Conservation (phyloP, 2,888 invertebrate genomes). For the Polia nebulosa region DNA sequence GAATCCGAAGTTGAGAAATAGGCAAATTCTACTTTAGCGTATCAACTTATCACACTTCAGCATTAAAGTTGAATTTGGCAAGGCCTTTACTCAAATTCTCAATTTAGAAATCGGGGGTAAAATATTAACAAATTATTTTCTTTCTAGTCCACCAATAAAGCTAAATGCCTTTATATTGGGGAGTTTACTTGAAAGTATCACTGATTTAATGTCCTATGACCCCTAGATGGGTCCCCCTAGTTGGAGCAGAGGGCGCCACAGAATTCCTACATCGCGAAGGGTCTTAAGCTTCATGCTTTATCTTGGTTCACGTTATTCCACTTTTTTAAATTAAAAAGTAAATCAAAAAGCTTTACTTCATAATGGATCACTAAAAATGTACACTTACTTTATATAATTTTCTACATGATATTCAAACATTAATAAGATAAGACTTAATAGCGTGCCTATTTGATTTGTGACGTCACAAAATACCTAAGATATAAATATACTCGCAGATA, state of each 20-base stretch:
- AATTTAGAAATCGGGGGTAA: not conserved
- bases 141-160: not conserved
- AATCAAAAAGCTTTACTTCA: not conserved
- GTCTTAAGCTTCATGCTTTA: not conserved
- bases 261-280: not conserved
- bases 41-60: not conserved
- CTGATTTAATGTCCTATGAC: not conserved
- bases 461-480: constrained; percentile 7
- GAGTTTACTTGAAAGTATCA: not conserved
- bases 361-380: constrained; percentile 11
- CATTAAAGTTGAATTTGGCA: not conserved
- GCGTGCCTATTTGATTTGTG: constrained; percentile 6
- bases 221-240: not conserved
- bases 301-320: not conserved
- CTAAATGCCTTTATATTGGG: not conserved
- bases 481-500: constrained; percentile 3
- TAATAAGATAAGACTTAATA: constrained; percentile 11
- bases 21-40: not conserved
- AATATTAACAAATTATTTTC: not conserved
- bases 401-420: constrained; percentile 12
- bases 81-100: not conserved
- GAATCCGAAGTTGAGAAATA: not conserved
- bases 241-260: not conserved
- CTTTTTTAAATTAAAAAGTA: not conserved
- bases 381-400: not conserved